Evolutionary conservation across 1,140 invertebrate genomes (phyloP).

Genomic region (Cydia strobilella): DNA sequence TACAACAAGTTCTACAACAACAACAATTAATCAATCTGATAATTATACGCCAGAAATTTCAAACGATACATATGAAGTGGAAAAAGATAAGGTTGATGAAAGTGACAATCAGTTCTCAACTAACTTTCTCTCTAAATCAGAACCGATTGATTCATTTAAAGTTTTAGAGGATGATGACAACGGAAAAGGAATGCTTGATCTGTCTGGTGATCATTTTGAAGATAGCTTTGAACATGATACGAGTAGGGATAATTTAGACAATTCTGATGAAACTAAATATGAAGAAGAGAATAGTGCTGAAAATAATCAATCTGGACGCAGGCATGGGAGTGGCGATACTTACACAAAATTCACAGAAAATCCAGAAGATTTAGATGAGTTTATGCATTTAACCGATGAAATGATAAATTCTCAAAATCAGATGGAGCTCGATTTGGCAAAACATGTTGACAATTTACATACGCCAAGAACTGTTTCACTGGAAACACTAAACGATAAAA

Average conservation of each 20-base stretch:
- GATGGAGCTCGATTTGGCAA: constrained; percentile 42
- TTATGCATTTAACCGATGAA: constrained; percentile 69
- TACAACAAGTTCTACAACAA: constrained; percentile 38
- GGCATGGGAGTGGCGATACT: constrained; percentile 71
- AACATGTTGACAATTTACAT: constrained; percentile 55
- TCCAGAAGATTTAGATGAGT: constrained; percentile 67
- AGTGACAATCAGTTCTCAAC: not conserved
- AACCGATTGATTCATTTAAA: not conserved
- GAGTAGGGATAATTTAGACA: constrained; percentile 55
- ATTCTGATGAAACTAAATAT: constrained; percentile 50
- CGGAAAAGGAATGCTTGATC: constrained; percentile 38
- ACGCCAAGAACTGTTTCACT: constrained; percentile 68
- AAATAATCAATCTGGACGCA: constrained; percentile 46
- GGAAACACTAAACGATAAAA: constrained; percentile 54
- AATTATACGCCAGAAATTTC: constrained; percentile 8
- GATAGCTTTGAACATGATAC: constrained; percentile 60
- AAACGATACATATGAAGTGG: not conserved
- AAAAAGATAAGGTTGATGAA: not conserved
- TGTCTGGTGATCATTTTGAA: constrained; percentile 58
- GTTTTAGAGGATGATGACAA: constrained; percentile 28
- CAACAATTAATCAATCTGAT: not conserved
- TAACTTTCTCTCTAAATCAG: not conserved
- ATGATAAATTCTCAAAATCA: constrained; percentile 53
- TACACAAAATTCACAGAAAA: constrained; percentile 73
- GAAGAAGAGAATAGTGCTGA: constrained; percentile 39